phyloP scores from a whole-genome alignment of 2,113 vertebrate species.

The Clarias magur region DNA sequence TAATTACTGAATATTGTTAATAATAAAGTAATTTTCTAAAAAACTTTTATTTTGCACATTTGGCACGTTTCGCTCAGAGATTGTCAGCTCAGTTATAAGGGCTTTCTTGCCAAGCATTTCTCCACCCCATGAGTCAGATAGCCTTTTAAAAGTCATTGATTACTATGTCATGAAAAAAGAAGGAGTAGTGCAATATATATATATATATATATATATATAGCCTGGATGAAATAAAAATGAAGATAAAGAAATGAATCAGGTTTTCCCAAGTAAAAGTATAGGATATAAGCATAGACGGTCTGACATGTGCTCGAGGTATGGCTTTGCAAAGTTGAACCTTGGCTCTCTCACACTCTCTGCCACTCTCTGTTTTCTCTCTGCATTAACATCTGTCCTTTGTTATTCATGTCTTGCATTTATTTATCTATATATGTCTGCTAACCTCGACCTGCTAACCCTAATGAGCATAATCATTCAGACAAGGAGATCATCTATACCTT shows the following conservation, averaged over 20 bases:
- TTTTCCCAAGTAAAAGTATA: neutral
- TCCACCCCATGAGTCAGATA: slow-evolving; percentile 23
- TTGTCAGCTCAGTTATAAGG: neutral
- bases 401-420: slow-evolving; percentile 47
- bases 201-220: neutral
- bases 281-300: neutral
- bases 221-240: neutral
- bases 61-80: neutral
- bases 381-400: slow-evolving; percentile 6
- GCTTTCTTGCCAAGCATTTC: slow-evolving; percentile 1
- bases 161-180: neutral
- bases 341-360: slow-evolving; percentile 3
- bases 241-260: neutral
- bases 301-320: neutral
- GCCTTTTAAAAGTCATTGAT: slow-evolving; percentile 15
- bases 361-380: slow-evolving; percentile 5
- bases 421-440: slow-evolving; percentile 54
- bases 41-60: neutral
- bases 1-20: neutral
- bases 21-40: neutral
- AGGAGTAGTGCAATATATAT: neutral
- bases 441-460: slow-evolving; percentile 64
- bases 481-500: slow-evolving; percentile 61
- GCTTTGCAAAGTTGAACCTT: neutral
- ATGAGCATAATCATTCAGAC: slow-evolving; percentile 68